Evolutionary conservation across 2,888 invertebrate species (phyloP), one percentile per base, ranked within the genome.

Genomic region (Leptinotarsa juncta): DNA sequence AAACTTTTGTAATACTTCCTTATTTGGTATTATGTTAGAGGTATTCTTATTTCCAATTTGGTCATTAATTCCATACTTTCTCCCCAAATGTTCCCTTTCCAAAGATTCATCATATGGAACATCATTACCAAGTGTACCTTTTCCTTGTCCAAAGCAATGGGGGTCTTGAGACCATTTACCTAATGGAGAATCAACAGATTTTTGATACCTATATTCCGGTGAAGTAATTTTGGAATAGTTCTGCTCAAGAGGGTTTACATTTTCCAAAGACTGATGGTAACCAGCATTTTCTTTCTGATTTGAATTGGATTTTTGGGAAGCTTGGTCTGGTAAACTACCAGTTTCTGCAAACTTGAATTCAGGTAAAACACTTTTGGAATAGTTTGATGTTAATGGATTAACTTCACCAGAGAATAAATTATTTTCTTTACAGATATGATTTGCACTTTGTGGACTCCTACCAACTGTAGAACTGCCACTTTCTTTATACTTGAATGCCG

Each of bases 401-500:
- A 42, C 42, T 42, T 42, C 42, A 42, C 42, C 42, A 42, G 42
- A 42, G 2, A 57, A 57, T 14, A 23, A 23, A 23, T 57, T 20
- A 23, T 23, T 23, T 57, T 3, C 26, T 26, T 23, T 57, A 12
- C 23, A 0, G 26, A 57, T 23, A 57, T 3, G 23, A 23, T 23
- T 23, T 10, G 62, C 7, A 26, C 32, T n/a, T 62, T 62, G 62
- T n/a, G 32, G 32, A n/a, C 42, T 32, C 42, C 62, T 62, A 3
- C 57, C 49, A 66, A 12, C 10, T 57, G 20, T 62, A 18, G 62
- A 2, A 23, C 32, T 32, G 15, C 26, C n/a, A 65, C 48, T 62
- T 68, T 62, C 26, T 72, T 65, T 14, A 55, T 57, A 15, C 20
- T 65, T 65, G 15, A 53, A 48, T 65, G 20, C n/a, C 53, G 55